Evolutionary conservation across 2,797 vertebrate genomes (phyloP), one percentile per base, ranked within the genome.

Genomic region (Loris lydekkerianus): DNA sequence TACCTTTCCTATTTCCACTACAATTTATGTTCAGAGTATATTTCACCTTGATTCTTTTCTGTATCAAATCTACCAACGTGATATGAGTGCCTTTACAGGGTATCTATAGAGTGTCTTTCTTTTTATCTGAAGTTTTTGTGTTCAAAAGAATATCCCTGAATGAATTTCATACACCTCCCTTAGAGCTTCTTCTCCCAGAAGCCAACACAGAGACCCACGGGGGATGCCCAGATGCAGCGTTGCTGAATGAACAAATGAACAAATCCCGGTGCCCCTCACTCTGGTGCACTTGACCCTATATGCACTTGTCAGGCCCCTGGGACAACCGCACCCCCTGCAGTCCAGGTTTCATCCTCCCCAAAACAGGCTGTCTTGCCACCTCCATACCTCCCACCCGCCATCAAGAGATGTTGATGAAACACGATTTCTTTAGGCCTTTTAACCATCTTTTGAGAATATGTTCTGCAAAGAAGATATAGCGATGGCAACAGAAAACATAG

Each of bases 331-430:
- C 49, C 13, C 23, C 29, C 8, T 10, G 8, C 0, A 10, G 31
- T 37, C n/a, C 40, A 17, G 65, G 70, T 49, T 20, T 46, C 67
- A 23, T 37, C 61, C 67, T 56, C 7, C 29, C 5, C 25, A 5
- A 34, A 46, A 37, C 63, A 11, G 27, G 49, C 75, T 86, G 84
- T 60, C 83, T 56, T 0, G 0, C n/a, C 1, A 4, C 94, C 86
- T 73, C 92, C 87, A 17, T 61, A 65, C 82, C 90, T 1, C 84
- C 92, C 85, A 75, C 84, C 75, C 18, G 31, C 90, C 9, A 2
- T 67, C 67, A 82, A 76, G 86, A 91, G 67, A 23, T 67, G 86
- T 53, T 73, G 90, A 81, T 9, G 73, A 93, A 94, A 82, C 37
- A 77, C 0, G 31, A 6, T 31, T 60, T 61, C n/a, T 7, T 58